A percentile compares a stretch with the other conserved stretches of the same genome.
These are phyloP conservation scores for Urosaurus nigricauda DNA, from an alignment of 2,797 vertebrate species.

Conservation along the genomic window DNA sequence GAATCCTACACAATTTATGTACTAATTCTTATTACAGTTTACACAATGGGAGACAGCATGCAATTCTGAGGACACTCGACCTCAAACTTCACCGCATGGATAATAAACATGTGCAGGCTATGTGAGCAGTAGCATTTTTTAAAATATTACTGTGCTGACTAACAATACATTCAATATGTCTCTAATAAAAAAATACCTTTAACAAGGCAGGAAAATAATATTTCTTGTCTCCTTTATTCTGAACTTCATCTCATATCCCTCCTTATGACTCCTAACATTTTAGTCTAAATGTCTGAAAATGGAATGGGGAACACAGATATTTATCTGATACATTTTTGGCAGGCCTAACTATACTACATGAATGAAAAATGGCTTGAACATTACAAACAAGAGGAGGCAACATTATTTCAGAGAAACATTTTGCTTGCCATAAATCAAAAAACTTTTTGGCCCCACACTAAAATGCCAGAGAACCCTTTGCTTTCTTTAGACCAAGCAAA, in stretches of 20 bases:
- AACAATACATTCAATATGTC: neutral
- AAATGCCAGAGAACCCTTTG: conserved; percentile 54
- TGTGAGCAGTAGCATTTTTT: neutral
- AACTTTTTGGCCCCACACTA: conserved; percentile 65
- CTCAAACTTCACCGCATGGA: neutral
- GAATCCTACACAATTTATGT: neutral
- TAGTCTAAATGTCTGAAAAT: neutral
- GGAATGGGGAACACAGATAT: neutral
- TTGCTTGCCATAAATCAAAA: conserved; percentile 77
- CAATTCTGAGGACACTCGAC: neutral
- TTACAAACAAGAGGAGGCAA: conserved; percentile 69
- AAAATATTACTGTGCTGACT: neutral
- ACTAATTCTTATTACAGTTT: neutral
- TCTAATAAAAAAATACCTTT: neutral
- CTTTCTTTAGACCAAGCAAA: conserved; percentile 61
- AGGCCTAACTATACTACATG: conserved; percentile 47
- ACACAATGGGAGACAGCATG: neutral
- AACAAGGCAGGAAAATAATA: neutral
- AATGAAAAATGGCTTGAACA: conserved; percentile 74
- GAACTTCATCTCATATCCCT: neutral
- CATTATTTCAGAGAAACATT: conserved; percentile 77
- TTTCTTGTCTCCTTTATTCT: neutral
- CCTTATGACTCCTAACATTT: neutral
- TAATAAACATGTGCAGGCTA: neutral
- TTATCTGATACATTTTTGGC: conserved; percentile 28